Evolutionary conservation across 2,113 vertebrate species (phyloP).

Genomic region (Sapayoa aenigma): DNA sequence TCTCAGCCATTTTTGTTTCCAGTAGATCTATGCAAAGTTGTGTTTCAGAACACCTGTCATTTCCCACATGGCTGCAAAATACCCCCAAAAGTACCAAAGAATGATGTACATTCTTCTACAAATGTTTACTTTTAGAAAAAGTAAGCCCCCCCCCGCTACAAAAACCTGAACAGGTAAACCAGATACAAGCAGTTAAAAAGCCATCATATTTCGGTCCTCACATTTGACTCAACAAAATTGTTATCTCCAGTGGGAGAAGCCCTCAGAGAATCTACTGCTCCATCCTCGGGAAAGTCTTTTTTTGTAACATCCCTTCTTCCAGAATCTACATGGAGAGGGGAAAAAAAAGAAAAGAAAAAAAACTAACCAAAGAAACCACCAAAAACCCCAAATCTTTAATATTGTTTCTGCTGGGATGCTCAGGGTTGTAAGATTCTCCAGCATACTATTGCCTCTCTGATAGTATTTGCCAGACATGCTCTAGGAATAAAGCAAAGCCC

Average conservation of each 20-base stretch:
- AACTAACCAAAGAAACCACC: background rate
- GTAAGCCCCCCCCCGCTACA: background rate
- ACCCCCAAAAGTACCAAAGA: background rate
- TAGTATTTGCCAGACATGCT: background rate
- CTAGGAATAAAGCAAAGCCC: background rate
- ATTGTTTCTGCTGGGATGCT: background rate
- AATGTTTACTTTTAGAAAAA: background rate
- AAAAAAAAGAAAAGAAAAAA: background rate
- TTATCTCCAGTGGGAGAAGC: background rate
- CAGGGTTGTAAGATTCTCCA: background rate
- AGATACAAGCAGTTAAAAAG: background rate
- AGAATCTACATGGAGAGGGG: background rate
- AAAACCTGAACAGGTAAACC: too few relatives aligned
- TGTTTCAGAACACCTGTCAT: background rate
- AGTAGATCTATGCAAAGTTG: background rate
- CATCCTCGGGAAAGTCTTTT: background rate
- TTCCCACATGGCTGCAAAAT: background rate
- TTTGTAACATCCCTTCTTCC: background rate
- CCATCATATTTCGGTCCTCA: rapidly evolving
- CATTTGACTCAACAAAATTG: background rate
- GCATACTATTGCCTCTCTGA: background rate
- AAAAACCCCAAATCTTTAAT: background rate
- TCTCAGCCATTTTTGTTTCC: background rate
- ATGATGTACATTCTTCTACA: background rate
- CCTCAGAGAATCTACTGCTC: background rate